Evolutionary conservation across 2,888 invertebrate species (phyloP).

Genomic region (Trissolcus japonicus): DNA sequence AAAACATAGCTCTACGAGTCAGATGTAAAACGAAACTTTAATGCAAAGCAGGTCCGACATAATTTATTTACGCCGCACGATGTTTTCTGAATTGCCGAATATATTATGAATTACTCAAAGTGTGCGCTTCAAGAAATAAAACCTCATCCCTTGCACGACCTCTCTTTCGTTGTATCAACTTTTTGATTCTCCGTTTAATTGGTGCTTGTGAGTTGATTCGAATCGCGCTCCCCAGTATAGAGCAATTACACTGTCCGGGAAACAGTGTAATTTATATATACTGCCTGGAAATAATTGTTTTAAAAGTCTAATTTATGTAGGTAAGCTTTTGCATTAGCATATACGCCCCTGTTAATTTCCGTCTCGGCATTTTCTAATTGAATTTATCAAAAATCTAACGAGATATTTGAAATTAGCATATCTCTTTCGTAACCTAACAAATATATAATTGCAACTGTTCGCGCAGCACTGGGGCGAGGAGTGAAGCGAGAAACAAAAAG

Average conservation of each 20-base stretch:
- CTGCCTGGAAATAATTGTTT: background rate
- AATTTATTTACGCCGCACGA: constrained; percentile 7
- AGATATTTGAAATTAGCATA: constrained; percentile 3
- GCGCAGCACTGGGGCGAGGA: constrained; percentile 10
- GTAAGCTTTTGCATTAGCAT: background rate
- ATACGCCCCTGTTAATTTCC: background rate
- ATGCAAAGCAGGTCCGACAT: background rate
- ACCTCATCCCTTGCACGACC: background rate
- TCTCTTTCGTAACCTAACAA: background rate
- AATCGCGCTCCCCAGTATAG: background rate
- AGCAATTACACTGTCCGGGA: no score
- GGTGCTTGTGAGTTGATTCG: background rate
- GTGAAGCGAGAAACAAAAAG: constrained; percentile 12
- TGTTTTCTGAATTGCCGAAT: background rate
- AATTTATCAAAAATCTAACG: constrained; percentile 11
- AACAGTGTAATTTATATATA: constrained; percentile 3
- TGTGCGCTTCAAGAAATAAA: background rate
- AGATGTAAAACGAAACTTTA: constrained; percentile 5
- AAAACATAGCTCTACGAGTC: background rate
- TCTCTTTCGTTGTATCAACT: no score
- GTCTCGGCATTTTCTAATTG: background rate
- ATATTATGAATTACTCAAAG: background rate
- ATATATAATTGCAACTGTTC: background rate
- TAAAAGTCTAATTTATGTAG: constrained; percentile 1
- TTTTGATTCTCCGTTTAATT: background rate